phyloP scores from a whole-genome alignment of 1,140 invertebrate genomes.

The Drosophila sucinea region DNA sequence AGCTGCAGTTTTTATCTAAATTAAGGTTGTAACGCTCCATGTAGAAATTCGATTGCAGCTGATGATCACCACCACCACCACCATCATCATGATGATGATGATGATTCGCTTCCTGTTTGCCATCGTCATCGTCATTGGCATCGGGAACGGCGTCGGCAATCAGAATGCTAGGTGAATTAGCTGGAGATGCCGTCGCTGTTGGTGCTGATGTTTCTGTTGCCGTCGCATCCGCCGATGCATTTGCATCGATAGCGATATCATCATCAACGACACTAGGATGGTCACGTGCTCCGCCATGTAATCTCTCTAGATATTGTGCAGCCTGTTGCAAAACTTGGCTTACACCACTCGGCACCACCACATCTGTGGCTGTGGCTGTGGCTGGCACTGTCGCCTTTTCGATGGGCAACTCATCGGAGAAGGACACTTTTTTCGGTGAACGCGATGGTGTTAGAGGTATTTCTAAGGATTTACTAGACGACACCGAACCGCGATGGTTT shows the following conservation, averaged over 20 bases:
- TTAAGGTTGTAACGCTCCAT: slow-evolving; percentile 82
- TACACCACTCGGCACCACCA: slow-evolving; percentile 53
- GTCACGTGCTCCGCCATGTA: slow-evolving; percentile 68
- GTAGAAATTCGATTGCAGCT: slow-evolving; percentile 79
- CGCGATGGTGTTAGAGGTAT: slow-evolving; percentile 74
- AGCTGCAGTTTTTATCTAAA: slow-evolving; percentile 83
- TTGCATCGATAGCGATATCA: slow-evolving; percentile 22
- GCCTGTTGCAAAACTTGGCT: slow-evolving; percentile 78
- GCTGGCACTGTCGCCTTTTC: slow-evolving; percentile 21
- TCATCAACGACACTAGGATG: slow-evolving; percentile 16
- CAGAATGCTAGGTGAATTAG: slow-evolving; percentile 67
- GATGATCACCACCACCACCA: slow-evolving; percentile 38
- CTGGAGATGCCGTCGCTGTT: slow-evolving; percentile 24
- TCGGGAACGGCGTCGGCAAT: slow-evolving; percentile 35
- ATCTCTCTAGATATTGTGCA: slow-evolving; percentile 73
- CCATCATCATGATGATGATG: slow-evolving; percentile 3
- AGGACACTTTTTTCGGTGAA: slow-evolving; percentile 81
- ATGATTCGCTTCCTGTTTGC: slow-evolving; percentile 62
- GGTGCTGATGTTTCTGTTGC: slow-evolving; percentile 21
- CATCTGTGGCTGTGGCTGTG: slow-evolving; percentile 1
- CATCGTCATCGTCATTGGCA: slow-evolving; percentile 23
- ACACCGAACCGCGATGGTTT: slow-evolving; percentile 79
- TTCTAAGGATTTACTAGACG: slow-evolving; percentile 73
- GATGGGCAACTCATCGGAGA: slow-evolving; percentile 74
- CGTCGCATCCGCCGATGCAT: slow-evolving; percentile 46